Conservation (phyloP, 2,113 vertebrate species). For the Casuarius casuarius region DNA sequence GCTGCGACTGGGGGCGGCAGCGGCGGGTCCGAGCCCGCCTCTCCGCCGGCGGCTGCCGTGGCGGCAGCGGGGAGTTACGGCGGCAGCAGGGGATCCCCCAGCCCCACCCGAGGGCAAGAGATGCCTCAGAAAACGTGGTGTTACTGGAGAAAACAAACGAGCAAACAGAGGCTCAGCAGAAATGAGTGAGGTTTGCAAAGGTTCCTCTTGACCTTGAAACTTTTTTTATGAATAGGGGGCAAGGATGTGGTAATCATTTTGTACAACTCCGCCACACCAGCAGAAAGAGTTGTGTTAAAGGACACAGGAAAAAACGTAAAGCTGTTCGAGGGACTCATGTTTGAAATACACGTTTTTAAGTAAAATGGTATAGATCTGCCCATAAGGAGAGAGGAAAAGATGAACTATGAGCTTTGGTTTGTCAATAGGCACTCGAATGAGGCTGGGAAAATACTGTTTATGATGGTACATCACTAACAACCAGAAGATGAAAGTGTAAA, state of each 20-base stretch:
- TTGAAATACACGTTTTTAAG: background rate
- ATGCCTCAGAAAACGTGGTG: background rate
- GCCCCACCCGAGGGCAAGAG: too few species aligned
- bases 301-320: background rate
- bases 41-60: too few species aligned
- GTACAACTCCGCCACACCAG: background rate
- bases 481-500: background rate
- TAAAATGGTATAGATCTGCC: background rate
- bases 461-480: too few species aligned
- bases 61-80: too few species aligned
- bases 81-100: background rate
- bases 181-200: background rate
- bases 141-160: background rate
- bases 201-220: background rate
- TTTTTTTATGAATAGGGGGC: background rate
- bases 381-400: background rate
- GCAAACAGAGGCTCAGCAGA: background rate
- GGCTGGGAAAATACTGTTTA: background rate
- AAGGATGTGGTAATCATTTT: background rate
- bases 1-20: background rate
- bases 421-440: background rate
- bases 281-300: background rate
- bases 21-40: background rate
- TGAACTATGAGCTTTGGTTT: background rate
- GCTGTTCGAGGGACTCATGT: rapidly evolving